Evolutionary conservation across 2,888 invertebrate genomes (phyloP).

Genomic region (Abscondita cerata): DNA sequence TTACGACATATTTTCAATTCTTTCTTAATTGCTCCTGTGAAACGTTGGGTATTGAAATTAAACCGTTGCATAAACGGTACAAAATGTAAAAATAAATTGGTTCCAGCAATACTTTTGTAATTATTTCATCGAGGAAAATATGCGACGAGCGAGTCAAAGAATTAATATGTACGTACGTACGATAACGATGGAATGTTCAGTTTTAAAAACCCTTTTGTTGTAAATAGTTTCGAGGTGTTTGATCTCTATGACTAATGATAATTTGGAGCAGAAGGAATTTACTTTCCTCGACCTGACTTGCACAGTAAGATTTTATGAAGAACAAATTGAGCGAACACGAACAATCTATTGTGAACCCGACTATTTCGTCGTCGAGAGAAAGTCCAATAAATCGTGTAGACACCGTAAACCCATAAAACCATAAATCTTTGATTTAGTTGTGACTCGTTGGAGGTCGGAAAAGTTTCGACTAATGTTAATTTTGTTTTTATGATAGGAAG

Average conservation of each 20-base stretch:
- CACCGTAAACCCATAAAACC: conserved; percentile 30
- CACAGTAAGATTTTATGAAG: conserved; percentile 21
- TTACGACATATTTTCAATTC: too few species aligned
- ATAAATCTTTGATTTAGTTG: conserved; percentile 37
- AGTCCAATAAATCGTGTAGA: conserved; percentile 37
- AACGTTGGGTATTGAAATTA: too few species aligned
- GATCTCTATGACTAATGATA: conserved; percentile 12
- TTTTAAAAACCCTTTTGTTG: not conserved
- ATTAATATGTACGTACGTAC: too few species aligned
- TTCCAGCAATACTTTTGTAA: too few species aligned
- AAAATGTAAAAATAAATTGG: too few species aligned
- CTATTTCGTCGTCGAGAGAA: conserved; percentile 20
- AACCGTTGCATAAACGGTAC: too few species aligned
- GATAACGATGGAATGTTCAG: too few species aligned
- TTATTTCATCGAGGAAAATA: too few species aligned
- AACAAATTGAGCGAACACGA: conserved; percentile 28
- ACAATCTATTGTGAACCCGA: conserved; percentile 23
- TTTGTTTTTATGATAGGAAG: conserved; percentile 13
- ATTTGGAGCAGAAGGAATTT: conserved; percentile 17
- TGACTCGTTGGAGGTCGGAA: conserved; percentile 19
- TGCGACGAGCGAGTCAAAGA: too few species aligned
- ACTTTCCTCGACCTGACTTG: conserved; percentile 4
- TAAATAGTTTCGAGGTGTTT: conserved; percentile 12
- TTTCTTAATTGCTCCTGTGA: too few species aligned
- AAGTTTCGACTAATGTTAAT: conserved; percentile 17